Conservation (phyloP, 2,797 vertebrate genomes). For the Rousettus madagascariensis region DNA sequence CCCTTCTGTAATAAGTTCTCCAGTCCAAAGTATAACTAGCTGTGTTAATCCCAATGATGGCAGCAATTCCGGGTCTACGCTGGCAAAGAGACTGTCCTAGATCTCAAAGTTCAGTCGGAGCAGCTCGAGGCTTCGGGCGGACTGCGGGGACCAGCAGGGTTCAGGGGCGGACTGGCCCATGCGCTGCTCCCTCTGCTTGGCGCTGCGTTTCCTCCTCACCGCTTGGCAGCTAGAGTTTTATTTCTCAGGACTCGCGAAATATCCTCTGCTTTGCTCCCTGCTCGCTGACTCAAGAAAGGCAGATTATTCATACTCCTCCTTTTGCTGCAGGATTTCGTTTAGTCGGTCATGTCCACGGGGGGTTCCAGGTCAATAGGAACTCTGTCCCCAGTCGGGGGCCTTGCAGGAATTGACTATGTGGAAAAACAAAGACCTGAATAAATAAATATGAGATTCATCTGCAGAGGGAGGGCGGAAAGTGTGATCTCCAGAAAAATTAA, state of each 20-base stretch:
- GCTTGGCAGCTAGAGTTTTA: background rate
- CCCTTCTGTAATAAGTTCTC: background rate
- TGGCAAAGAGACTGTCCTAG: background rate
- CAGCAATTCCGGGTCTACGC: too few relatives aligned
- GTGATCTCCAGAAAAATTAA: background rate
- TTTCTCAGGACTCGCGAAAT: background rate
- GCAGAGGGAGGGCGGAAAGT: background rate
- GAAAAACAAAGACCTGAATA: background rate
- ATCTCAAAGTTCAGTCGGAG: background rate
- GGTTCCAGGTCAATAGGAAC: background rate
- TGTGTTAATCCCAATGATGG: rapidly evolving
- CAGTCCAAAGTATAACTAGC: background rate
- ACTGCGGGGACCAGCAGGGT: background rate
- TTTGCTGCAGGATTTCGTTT: background rate
- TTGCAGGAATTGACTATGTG: rapidly evolving
- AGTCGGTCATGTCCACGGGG: too few relatives aligned
- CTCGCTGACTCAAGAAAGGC: background rate
- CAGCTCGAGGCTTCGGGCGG: background rate
- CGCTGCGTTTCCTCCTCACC: background rate
- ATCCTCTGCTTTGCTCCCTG: background rate
- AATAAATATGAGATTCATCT: background rate
- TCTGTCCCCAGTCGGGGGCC: too few relatives aligned
- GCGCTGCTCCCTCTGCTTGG: background rate
- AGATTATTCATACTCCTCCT: background rate
- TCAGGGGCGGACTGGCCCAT: rapidly evolving